Evolutionary conservation across 2,888 invertebrate species (phyloP), one percentile per base, ranked within the genome.

Genomic region (Girardia tigrina): DNA sequence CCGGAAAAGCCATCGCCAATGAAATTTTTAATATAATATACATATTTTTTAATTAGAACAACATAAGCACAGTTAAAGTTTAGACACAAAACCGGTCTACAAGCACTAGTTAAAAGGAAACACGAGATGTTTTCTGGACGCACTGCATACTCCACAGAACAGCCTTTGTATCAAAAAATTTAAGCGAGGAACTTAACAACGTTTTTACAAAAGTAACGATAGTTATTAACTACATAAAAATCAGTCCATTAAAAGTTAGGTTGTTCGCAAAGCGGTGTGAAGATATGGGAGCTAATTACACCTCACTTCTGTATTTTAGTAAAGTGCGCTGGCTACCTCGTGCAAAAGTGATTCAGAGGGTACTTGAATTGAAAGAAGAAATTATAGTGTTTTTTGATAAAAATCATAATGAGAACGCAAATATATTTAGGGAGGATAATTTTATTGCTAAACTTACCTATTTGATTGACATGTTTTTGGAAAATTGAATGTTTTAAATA

Each of bases 231-330:
- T 56, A 56, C 56, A 56, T 56, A 56, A 56, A 56, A 56, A 56
- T 20, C 56, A 56, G 56, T 56, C 56, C 56, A 56, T 56, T 56
- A 56, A 56, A 56, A 56, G 56, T 56, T 56, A 56, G 56, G 56
- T 56, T 56, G 36, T 36, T 36, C 36, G 36, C 36, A 36, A 36
- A 36, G 36, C 16, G 8, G 8, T 36, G 56, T 56, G 56, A 56
- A 56, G 56, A 56, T 56, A 56, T 56, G n/a, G n/a, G 4, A 8
- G 56, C n/a, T 56, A 8, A 4, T 56, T 56, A 56, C 56, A 56
- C 56, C 56, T 56, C 56, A 56, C 56, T 56, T 56, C n/a, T 4
- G 56, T 56, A n/a, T 16, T 56, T 12, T 56, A 20, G 56, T 56
- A 23, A 56, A 56, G 56, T 56, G 56, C 56, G 56, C 56, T 56